These are phyloP conservation scores for Coracias cyanogaster DNA, from an alignment of 2,797 vertebrate species.

Conservation along the genomic window DNA sequence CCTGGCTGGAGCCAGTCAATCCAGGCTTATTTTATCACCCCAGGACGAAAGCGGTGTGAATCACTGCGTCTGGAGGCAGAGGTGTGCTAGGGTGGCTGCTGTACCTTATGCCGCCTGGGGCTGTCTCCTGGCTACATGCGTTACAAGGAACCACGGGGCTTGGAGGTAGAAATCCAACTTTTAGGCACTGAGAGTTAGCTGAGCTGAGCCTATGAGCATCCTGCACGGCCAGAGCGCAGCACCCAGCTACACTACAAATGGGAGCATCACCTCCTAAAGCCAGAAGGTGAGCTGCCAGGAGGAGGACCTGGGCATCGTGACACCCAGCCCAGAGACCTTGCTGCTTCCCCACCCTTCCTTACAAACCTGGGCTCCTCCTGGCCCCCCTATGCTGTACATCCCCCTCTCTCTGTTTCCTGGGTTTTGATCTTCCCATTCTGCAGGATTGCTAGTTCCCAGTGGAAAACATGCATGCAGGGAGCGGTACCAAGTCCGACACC, in stretches of 20 bases:
- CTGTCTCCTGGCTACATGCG: not conserved
- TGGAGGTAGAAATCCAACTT: not conserved
- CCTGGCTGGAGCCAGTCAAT: not conserved
- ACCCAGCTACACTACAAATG: rapidly evolving
- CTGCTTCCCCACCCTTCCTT: not conserved
- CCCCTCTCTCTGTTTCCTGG: not conserved
- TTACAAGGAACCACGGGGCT: not conserved
- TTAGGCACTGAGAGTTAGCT: not conserved
- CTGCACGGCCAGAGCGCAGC: not conserved
- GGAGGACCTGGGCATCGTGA: not conserved
- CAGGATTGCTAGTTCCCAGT: not conserved
- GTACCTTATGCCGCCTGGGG: not conserved
- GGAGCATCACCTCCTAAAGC: not conserved
- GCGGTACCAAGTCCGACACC: not conserved
- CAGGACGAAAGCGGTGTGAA: not conserved
- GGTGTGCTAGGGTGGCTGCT: not conserved
- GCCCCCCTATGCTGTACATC: not conserved
- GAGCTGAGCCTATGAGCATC: not conserved
- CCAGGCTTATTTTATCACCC: not conserved
- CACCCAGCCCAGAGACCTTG: not conserved
- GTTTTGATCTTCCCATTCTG: not conserved
- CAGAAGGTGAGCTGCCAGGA: not conserved
- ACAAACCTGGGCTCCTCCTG: not conserved
- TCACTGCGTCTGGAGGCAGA: not conserved
- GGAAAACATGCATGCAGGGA: not conserved